A percentile compares a stretch with the other conserved stretches of the same genome.
Evolutionary conservation across 53 echinoderm and acorn worm genomes (phyloP).

Genomic region (Stichopus horrens): DNA sequence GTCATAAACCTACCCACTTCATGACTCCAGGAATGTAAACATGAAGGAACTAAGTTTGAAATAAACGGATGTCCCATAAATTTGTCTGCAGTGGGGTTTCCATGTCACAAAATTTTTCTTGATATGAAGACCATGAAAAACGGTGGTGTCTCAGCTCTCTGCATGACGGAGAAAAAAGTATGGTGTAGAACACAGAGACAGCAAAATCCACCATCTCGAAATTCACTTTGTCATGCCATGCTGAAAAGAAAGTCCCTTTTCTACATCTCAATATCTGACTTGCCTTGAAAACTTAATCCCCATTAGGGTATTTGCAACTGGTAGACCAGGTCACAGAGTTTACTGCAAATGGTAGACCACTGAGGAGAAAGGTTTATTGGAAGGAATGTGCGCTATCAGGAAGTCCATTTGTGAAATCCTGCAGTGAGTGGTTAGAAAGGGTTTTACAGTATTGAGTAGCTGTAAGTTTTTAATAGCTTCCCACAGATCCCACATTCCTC

Average conservation of each 20-base stretch:
- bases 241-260: too few relatives aligned
- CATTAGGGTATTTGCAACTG: conserved; percentile 7
- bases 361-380: conserved; percentile 16
- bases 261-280: too few relatives aligned
- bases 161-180: too few relatives aligned
- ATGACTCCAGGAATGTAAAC: not conserved
- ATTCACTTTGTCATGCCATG: too few relatives aligned
- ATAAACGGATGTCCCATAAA: too few relatives aligned
- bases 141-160: too few relatives aligned
- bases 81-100: too few relatives aligned
- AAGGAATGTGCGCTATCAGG: conserved; percentile 29
- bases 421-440: conserved; percentile 1
- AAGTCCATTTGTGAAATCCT: conserved; percentile 10
- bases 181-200: too few relatives aligned
- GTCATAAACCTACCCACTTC: not conserved
- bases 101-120: too few relatives aligned
- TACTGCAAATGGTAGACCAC: conserved; percentile 5
- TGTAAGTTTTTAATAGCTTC: conserved; percentile 22
- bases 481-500: conserved; percentile 8
- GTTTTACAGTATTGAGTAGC: not conserved
- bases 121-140: too few relatives aligned
- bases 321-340: conserved; percentile 21
- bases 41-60: not conserved
- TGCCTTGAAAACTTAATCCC: not conserved
- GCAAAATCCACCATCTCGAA: too few relatives aligned